Evolutionary conservation across 2,797 vertebrate species (phyloP), one percentile per base, ranked within the genome.

Genomic region (Labroides dimidiatus): DNA sequence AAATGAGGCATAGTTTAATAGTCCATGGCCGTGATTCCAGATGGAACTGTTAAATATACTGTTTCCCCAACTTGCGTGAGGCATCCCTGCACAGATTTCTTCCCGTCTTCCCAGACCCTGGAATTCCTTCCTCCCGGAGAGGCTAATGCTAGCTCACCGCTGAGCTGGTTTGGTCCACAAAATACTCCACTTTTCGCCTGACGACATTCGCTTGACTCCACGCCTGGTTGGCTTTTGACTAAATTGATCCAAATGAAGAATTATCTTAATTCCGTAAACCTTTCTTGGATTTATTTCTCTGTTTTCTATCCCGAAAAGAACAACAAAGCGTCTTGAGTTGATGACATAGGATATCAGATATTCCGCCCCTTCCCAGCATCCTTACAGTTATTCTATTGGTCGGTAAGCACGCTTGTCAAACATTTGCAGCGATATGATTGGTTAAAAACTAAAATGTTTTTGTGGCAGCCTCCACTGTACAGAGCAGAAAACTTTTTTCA

Each of bases 321-420:
- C 87, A 95, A 94, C 93, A 94, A 94, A 92, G 92, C 91, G 64
- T 59, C 55, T 78, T 63, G 59, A 87, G 73, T 80, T 82, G 67
- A 80, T 82, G 90, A 92, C 85, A 84, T 63, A 65, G 78, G 76
- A 90, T 76, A 83, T 69, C 49, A 15, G 56, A 53, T 10, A 0
- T 45, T 80, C 87, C 75, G 80, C 90, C 92, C 83, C 83, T 71
- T 83, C 72, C 51, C 45, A 59, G 77, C 68, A 50, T 33, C 77
- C 87, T 86, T 87, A 68, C 71, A 63, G 67, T 1, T 3, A n/a
- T 82, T 23, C 76, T 21, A 94, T 93, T 94, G 91, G 93, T 54
- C 69, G 9, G 8, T 0, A 0, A 0, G 9, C 12, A 13, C 1
- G 77, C 56, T 43, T 39, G 84, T 91, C 88, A 91, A 85, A 58